Conservation (phyloP, 2,888 invertebrate genomes). For the Osedax frankpressi region DNA sequence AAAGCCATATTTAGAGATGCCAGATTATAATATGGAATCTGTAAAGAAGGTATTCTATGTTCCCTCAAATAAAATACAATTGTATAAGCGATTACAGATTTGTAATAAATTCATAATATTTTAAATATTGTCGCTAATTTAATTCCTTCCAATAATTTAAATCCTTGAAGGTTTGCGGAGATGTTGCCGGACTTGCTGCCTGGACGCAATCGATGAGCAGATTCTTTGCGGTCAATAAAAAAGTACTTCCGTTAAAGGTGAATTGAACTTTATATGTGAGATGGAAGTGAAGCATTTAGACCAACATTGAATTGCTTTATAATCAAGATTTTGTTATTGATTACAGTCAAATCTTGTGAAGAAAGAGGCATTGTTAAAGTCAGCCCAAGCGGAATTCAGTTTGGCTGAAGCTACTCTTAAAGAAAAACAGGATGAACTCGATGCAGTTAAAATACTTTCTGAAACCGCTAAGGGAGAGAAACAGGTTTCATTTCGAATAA, state of each 20-base stretch:
- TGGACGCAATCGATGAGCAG: slow-evolving; percentile 44
- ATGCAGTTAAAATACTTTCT: slow-evolving; percentile 32
- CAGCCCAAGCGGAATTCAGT: slow-evolving; percentile 30
- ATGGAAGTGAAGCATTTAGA: background rate
- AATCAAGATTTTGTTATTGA: background rate
- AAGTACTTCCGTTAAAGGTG: slow-evolving; percentile 78
- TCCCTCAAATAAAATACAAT: no score
- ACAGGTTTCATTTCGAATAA: slow-evolving; percentile 29
- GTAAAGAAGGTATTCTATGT: slow-evolving; percentile 56
- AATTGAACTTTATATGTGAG: background rate
- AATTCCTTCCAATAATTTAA: no score
- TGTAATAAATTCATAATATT: no score
- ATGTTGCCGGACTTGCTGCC: slow-evolving; percentile 43
- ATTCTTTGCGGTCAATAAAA: slow-evolving; percentile 70
- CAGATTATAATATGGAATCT: slow-evolving; percentile 90
- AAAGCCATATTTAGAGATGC: slow-evolving; percentile 69
- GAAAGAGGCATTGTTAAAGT: slow-evolving; percentile 43
- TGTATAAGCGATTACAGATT: no score
- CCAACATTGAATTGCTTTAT: background rate
- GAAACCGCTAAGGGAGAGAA: slow-evolving; percentile 33
- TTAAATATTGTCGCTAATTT: no score
- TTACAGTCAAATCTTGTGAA: slow-evolving; percentile 32
- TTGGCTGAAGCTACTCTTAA: slow-evolving; percentile 32
- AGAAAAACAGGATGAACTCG: slow-evolving; percentile 34
- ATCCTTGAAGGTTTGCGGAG: slow-evolving; percentile 35